Conservation (phyloP, 2,113 vertebrate species). For the Mobula birostris region DNA sequence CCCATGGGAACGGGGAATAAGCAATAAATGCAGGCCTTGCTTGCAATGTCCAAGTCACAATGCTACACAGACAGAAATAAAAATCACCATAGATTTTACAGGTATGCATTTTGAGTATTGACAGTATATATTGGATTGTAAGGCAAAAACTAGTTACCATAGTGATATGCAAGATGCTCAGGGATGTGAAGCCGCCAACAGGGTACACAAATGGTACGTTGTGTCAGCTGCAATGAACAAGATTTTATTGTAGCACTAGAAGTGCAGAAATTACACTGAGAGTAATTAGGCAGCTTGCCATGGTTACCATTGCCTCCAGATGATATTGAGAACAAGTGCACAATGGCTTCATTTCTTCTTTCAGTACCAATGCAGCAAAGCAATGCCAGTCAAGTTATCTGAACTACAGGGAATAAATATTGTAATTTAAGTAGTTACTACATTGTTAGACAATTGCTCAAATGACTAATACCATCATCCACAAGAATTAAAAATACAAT, state of each 20-base stretch:
- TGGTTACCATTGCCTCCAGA: conserved; percentile 16
- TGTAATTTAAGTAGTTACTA: background rate
- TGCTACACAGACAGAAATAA: too few species aligned
- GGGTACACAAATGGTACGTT: conserved; percentile 14
- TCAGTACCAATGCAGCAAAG: background rate
- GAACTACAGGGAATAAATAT: background rate
- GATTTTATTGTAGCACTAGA: conserved; percentile 16
- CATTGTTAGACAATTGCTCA: background rate
- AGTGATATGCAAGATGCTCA: background rate
- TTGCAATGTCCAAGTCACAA: too few species aligned
- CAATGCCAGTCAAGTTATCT: background rate
- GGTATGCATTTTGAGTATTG: background rate
- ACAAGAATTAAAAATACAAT: too few species aligned
- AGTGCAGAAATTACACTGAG: background rate
- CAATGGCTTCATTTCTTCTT: conserved; percentile 26
- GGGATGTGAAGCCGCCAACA: background rate
- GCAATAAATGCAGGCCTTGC: too few species aligned
- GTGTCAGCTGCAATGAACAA: conserved; percentile 25
- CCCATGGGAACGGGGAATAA: too few species aligned
- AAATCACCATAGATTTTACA: background rate
- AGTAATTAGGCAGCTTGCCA: conserved; percentile 24
- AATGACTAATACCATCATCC: background rate
- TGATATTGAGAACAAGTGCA: conserved; percentile 14
- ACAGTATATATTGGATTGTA: background rate
- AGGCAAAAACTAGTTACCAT: background rate